Percentiles rank a stretch among this genome's conserved stretches.
These are phyloP conservation scores for Dermochelys coriacea DNA, from an alignment of 2,797 vertebrate genomes.

Conservation along the genomic window DNA sequence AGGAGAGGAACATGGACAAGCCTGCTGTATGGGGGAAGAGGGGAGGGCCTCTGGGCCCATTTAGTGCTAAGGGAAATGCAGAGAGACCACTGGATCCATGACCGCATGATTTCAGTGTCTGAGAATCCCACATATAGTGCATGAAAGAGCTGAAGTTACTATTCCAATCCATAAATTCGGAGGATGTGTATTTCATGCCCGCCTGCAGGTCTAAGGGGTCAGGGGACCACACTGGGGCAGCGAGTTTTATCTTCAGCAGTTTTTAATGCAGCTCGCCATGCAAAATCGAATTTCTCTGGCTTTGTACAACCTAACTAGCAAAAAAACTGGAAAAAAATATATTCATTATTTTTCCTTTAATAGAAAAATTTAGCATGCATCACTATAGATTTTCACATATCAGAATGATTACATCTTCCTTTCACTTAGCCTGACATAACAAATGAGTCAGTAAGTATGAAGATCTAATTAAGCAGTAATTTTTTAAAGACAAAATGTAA, in stretches of 20 bases:
- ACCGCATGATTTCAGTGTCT: not conserved
- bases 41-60: not conserved
- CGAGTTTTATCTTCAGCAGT: not conserved
- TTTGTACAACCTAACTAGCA: not conserved
- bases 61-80: not conserved
- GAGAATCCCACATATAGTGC: not conserved
- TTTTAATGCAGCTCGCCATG: not conserved
- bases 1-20: not conserved
- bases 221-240: not conserved
- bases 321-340: not conserved
- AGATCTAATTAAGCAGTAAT: not conserved
- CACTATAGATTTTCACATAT: not conserved
- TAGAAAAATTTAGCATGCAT: not conserved
- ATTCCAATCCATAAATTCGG: not conserved
- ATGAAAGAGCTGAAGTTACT: not conserved
- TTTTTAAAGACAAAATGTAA: constrained; percentile 7
- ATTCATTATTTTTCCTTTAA: rapidly evolving
- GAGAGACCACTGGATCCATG: not conserved
- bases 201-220: not conserved
- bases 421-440: not conserved
- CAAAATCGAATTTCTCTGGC: not conserved
- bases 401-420: not conserved
- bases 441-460: not conserved
- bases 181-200: not conserved
- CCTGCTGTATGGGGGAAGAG: not conserved